Conservation (phyloP, 2,113 vertebrate species). For the Capricornis sumatraensis region DNA sequence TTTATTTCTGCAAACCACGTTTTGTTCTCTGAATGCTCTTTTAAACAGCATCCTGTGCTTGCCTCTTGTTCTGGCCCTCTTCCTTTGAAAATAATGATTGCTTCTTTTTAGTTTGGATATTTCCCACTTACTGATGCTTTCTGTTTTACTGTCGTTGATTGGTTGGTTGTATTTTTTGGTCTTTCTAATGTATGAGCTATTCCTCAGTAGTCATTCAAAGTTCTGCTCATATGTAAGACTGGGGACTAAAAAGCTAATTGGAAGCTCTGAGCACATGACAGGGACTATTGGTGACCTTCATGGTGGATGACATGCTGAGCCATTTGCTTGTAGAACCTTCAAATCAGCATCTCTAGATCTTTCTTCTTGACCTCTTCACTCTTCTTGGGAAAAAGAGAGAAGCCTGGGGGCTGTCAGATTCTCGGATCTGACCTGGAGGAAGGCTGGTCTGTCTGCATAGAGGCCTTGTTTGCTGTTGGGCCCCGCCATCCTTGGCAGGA, state of each 20-base stretch:
- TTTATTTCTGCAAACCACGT: background rate
- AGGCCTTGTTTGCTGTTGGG: background rate
- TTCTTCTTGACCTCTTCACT: background rate
- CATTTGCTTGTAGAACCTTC: background rate
- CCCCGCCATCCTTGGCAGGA: background rate
- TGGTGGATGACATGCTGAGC: fast-evolving
- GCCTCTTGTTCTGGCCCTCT: background rate
- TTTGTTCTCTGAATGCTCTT: background rate
- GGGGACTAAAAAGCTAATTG: background rate
- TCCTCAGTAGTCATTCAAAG: background rate
- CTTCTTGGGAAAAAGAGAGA: background rate
- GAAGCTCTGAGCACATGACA: background rate
- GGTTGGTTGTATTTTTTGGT: background rate
- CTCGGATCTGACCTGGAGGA: fast-evolving
- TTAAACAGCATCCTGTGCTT: background rate
- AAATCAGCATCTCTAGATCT: background rate
- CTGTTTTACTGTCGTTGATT: background rate
- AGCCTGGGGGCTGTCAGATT: background rate
- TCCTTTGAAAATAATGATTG: background rate
- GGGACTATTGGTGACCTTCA: background rate
- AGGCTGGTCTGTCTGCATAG: background rate
- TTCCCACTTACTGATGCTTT: background rate
- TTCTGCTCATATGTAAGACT: background rate
- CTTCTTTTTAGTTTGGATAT: background rate
- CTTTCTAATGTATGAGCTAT: background rate